Percentiles rank a stretch among this genome's conserved stretches.
Conservation (phyloP, 2,797 vertebrate species). For the Chelmon rostratus region DNA sequence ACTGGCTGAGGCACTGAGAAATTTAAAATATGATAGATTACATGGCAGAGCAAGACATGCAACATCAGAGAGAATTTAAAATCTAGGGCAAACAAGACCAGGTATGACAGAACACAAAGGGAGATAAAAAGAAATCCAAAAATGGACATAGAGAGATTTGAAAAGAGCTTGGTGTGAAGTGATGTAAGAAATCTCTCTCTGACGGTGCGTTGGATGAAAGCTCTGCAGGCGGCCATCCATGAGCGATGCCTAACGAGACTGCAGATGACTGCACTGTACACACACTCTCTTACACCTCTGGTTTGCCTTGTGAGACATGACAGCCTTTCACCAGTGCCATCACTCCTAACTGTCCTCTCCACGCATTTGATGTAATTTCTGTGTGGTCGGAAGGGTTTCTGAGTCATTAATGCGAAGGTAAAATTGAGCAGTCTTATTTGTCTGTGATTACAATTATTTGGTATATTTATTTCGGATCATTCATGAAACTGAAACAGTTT, state of each 20-base stretch:
- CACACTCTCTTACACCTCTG: constrained; percentile 8
- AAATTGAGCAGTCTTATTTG: constrained; percentile 22
- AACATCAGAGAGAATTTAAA: neutral
- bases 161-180: neutral
- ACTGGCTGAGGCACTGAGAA: no score
- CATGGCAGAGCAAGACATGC: neutral
- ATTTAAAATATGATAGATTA: neutral
- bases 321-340: constrained; percentile 5
- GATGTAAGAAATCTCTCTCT: constrained; percentile 3
- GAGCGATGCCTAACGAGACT: constrained; percentile 1
- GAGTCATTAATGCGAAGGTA: constrained; percentile 40
- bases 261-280: neutral
- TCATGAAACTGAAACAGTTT: neutral
- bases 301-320: neutral
- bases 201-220: constrained; percentile 15
- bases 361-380: constrained; percentile 26
- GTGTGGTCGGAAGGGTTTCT: neutral
- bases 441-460: constrained; percentile 19
- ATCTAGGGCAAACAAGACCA: neutral
- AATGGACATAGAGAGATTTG: constrained; percentile 14
- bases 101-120: neutral
- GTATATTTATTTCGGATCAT: neutral
- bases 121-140: constrained; percentile 23
- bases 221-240: constrained; percentile 5
- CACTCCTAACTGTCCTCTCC: constrained; percentile 6